Evolutionary conservation across 2,113 vertebrate genomes (phyloP).

Genomic region (Leucosticte australis): DNA sequence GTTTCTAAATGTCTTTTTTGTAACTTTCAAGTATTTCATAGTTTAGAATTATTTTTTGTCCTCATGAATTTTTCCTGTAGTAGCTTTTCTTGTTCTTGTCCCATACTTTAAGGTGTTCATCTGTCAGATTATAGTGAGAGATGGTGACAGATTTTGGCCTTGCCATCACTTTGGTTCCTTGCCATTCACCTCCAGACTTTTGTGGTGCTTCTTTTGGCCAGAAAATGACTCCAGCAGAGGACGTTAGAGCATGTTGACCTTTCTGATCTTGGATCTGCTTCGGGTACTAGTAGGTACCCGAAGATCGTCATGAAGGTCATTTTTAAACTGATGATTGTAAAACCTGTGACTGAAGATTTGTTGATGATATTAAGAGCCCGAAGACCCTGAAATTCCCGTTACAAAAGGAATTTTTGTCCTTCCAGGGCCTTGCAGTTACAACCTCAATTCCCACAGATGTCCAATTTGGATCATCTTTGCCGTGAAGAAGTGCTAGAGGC

Average conservation of each 20-base stretch:
- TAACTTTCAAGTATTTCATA: background rate
- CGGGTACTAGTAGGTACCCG: background rate
- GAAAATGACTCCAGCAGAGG: background rate
- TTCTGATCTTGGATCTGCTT: background rate
- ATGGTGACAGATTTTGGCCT: background rate
- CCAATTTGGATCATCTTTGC: background rate
- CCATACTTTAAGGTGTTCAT: background rate
- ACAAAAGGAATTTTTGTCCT: background rate
- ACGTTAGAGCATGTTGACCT: background rate
- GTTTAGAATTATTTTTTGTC: background rate
- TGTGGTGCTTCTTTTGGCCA: background rate
- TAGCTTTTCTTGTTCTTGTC: background rate
- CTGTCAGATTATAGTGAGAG: background rate
- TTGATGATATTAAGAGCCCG: background rate
- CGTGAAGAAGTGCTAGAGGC: background rate
- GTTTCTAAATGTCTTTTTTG: background rate
- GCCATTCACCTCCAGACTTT: background rate
- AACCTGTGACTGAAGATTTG: background rate
- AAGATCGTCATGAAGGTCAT: accelerated
- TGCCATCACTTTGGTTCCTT: background rate
- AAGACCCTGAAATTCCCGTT: background rate
- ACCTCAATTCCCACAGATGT: background rate
- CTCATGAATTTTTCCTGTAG: background rate
- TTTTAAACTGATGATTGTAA: background rate
- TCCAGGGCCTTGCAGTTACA: background rate